Conservation (phyloP, 2,113 vertebrate species). For the Clarias magur region DNA sequence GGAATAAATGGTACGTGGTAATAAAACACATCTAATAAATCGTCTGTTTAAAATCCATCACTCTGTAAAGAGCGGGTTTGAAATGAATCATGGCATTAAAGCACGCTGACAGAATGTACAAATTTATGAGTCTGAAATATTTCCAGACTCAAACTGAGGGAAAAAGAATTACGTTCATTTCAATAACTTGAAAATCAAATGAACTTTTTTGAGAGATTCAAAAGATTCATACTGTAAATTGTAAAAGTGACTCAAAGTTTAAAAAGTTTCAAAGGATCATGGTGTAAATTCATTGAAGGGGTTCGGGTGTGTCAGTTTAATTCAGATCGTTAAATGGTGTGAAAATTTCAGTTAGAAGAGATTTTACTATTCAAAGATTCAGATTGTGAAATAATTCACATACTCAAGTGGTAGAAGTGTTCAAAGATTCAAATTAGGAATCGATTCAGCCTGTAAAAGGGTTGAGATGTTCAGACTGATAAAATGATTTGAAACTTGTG, state of each 20-base stretch:
- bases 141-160: background rate
- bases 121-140: background rate
- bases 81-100: background rate
- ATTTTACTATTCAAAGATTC: background rate
- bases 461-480: background rate
- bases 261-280: background rate
- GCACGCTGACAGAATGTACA: background rate
- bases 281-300: background rate
- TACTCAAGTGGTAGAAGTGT: too few species aligned
- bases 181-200: background rate
- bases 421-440: background rate
- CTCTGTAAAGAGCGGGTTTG: too few species aligned
- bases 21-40: background rate
- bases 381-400: background rate
- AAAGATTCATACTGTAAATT: background rate
- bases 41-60: background rate
- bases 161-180: background rate
- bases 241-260: background rate
- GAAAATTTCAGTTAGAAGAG: background rate
- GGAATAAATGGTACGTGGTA: too few species aligned
- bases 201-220: background rate
- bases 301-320: background rate
- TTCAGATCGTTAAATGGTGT: background rate
- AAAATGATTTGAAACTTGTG: background rate
- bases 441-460: background rate